Base-by-base conservation (phyloP, 2,888 invertebrate species). In the Hemicrepidius hirtus region DNA sequence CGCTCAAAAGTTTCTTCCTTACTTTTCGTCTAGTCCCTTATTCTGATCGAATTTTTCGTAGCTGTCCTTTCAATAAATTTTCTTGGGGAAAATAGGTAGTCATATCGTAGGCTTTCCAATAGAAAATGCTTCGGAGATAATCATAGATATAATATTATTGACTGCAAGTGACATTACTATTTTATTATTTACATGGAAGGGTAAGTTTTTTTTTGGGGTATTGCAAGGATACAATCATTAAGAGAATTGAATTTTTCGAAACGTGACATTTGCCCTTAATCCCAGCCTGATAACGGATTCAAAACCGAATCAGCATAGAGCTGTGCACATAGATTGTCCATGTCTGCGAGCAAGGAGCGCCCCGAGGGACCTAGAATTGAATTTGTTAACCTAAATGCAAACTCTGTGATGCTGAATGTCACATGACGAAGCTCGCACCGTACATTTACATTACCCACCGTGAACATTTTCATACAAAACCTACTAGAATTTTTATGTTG, bases 381-480 rank as follows among this genome's bases (percentile, higher is more conserved):
- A 73, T 73, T 73, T 73, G 73, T 73, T 73, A 73, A 73, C 68
- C 73, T 73, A 73, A 73, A 73, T 73, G 64, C 68, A 73, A 67
- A 68, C 73, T 68, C 67, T 73, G 68, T 73, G 73, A 68, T 64
- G 73, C 64, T 73, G 73, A 73, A 73, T 68, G 65, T 73, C 68
- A 73, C 68, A 71, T 68, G 65, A 73, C 73, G 73, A 72, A 73
- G 68, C 44, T 62, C 60, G 37, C 60, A 49, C 50, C 55, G 71
- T 62, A 67, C 62, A 63, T 67, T 67, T 67, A 67, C 65, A 70
- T 65, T 70, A 67, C 57, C 62, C 67, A 57, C 44, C 32, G 35
- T 44, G 35, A 57, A 55, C 67, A 62, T 62, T 71, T 71, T 71
- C 65, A 60, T 65, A 59, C 40, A 65, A 64, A 60, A 44, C 44